phyloP scores from a whole-genome alignment of 2,113 vertebrate species.

The Nematolebias whitei region DNA sequence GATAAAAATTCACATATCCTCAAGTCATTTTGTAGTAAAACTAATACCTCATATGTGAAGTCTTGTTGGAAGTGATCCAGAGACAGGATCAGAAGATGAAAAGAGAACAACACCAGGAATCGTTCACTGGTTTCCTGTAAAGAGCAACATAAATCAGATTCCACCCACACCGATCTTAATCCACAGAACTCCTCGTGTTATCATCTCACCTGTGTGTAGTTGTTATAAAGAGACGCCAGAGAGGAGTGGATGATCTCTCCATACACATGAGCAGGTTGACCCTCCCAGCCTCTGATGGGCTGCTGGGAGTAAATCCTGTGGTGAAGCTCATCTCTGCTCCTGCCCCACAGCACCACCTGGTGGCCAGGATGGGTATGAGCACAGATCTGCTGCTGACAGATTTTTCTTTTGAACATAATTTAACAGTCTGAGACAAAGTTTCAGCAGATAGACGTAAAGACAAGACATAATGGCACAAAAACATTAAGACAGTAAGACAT shows the following conservation, averaged over 20 bases:
- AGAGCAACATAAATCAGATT: conserved; percentile 5
- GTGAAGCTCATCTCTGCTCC: conserved; percentile 74
- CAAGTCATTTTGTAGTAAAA: not conserved
- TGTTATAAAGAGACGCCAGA: conserved; percentile 71
- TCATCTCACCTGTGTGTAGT: conserved; percentile 72
- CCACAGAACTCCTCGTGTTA: not conserved
- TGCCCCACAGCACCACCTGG: conserved; percentile 80
- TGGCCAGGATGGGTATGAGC: conserved; percentile 12
- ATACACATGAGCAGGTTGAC: conserved; percentile 72
- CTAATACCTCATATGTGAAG: conserved; percentile 82
- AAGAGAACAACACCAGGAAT: conserved; percentile 84
- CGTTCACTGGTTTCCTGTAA: conserved; percentile 76
- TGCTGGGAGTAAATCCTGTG: conserved; percentile 74
- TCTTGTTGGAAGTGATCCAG: conserved; percentile 74
- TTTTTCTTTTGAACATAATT: too few species aligned
- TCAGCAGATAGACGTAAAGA: too few species aligned
- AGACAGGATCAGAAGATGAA: conserved; percentile 83
- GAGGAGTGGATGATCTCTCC: conserved; percentile 84
- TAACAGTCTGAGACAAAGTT: too few species aligned
- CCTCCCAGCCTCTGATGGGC: conserved; percentile 83
- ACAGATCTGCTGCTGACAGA: not conserved
- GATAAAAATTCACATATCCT: too few species aligned
- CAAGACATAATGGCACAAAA: too few species aligned
- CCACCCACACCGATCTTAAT: not conserved
- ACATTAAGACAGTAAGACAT: too few species aligned